A percentile compares a stretch with the other conserved stretches of the same genome.
These are phyloP conservation scores for Adineta ricciae DNA, from an alignment of 2,888 invertebrate species.

Conservation along the genomic window DNA sequence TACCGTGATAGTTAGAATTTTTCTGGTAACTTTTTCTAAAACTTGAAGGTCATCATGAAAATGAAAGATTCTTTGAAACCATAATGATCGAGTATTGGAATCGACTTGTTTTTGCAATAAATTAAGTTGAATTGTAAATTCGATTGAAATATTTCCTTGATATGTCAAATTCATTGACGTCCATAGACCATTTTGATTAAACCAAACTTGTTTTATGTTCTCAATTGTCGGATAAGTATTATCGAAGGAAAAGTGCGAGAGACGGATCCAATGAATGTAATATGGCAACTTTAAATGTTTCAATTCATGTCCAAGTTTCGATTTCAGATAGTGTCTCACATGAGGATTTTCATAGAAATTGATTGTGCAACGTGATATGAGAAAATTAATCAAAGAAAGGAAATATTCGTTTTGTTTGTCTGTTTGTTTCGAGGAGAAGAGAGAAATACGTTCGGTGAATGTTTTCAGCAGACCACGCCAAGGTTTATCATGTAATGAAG, in stretches of 20 bases:
- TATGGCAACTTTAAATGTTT: background rate
- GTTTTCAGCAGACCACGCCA: too few relatives aligned
- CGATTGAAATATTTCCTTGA: too few relatives aligned
- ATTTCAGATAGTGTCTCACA: background rate
- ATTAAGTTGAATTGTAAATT: background rate
- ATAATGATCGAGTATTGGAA: background rate
- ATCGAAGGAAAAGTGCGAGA: background rate
- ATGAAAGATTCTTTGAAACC: background rate
- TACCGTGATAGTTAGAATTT: background rate
- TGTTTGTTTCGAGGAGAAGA: too few relatives aligned
- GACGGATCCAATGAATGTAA: background rate
- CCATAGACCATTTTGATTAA: background rate
- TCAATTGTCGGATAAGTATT: background rate
- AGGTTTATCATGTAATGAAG: too few relatives aligned
- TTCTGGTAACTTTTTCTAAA: background rate
- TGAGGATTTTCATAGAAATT: background rate
- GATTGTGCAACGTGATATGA: too few relatives aligned
- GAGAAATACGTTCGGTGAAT: too few relatives aligned
- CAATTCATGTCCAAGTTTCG: background rate
- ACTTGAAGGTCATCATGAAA: background rate
- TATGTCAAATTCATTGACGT: too few relatives aligned
- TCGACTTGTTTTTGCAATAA: background rate
- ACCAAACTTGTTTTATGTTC: background rate
- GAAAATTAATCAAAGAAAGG: too few relatives aligned
- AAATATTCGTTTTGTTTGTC: too few relatives aligned